Conservation (phyloP, 2,888 invertebrate genomes). For the Epinotia ramella region DNA sequence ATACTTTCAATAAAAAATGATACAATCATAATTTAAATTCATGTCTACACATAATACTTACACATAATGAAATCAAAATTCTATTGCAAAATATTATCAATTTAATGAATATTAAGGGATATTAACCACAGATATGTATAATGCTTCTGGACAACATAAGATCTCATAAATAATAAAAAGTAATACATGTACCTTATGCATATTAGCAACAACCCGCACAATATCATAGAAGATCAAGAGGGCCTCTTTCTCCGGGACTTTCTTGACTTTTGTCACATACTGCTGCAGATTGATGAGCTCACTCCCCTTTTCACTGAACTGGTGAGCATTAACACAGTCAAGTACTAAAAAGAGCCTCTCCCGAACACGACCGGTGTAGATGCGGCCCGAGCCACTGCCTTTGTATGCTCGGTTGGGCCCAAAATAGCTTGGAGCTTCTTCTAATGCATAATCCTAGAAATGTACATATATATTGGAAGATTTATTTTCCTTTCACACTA, state of each 20-base stretch:
- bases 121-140: no score
- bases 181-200: slow-evolving; percentile 87
- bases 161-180: background rate
- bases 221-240: slow-evolving; percentile 90
- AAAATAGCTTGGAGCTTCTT: slow-evolving; percentile 84
- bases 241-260: slow-evolving; percentile 90
- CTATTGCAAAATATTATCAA: no score
- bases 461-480: background rate
- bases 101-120: no score
- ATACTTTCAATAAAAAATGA: no score
- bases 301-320: slow-evolving; percentile 83
- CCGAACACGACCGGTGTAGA: slow-evolving; percentile 85
- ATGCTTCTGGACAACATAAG: no score
- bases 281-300: slow-evolving; percentile 89
- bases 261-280: slow-evolving; percentile 91
- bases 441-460: slow-evolving; percentile 88
- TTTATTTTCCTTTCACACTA: no score
- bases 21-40: no score
- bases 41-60: no score
- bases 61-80: no score
- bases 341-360: slow-evolving; percentile 89
- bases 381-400: slow-evolving; percentile 70
- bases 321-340: slow-evolving; percentile 90
- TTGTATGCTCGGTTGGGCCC: slow-evolving; percentile 63
- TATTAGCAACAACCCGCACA: slow-evolving; percentile 89